Base-by-base conservation (phyloP, 1,140 invertebrate species). In the Euwallacea fornicatus region DNA sequence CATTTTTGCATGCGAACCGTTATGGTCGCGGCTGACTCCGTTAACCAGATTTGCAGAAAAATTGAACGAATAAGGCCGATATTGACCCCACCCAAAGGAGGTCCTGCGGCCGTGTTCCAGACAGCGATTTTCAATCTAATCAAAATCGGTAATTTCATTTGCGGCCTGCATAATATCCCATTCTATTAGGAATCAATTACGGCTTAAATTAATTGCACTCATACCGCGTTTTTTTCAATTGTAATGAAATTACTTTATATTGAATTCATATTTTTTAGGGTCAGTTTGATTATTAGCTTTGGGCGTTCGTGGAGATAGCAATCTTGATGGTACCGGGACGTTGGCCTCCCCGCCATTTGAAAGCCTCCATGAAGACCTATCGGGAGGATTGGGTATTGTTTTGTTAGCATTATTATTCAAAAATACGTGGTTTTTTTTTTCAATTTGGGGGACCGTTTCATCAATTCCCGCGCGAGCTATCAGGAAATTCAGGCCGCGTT, bases 401-500 rank as follows among this genome's bases (percentile, higher is more conserved):
- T 69, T 62, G 61, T 69, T 69, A 69, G 67, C 54, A 69, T 69
- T 69, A 69, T 54, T 62, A 69, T 63, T 69, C 58, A 63, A 63
- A 69, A 69, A 69, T 54, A 54, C 43, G 58, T 42, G 7, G 43
- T 50, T n/a, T 13, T 68, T 70, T n/a, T 70, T 70, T 70, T 70
- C 50, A 58, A 68, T 68, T 68, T 55, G 65, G 65, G 7, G 8
- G 16, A 21, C 15, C 41, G 50, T 54, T 70, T 46, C 69, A 64
- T 70, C 69, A 70, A 70, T 64, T 70, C 69, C 69, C 69, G 44
- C 15, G 44, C 42, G 69, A 50, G 53, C 69, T 70, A 70, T 70
- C 69, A 70, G 69, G 50, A 70, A 70, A 70, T 70, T 70, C 69
- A 70, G 69, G 59, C 69, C 61, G 69, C 60, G 69, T 72, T 72